Conservation (phyloP, 2,113 vertebrate genomes). For the Thamnaconus septentrionalis region DNA sequence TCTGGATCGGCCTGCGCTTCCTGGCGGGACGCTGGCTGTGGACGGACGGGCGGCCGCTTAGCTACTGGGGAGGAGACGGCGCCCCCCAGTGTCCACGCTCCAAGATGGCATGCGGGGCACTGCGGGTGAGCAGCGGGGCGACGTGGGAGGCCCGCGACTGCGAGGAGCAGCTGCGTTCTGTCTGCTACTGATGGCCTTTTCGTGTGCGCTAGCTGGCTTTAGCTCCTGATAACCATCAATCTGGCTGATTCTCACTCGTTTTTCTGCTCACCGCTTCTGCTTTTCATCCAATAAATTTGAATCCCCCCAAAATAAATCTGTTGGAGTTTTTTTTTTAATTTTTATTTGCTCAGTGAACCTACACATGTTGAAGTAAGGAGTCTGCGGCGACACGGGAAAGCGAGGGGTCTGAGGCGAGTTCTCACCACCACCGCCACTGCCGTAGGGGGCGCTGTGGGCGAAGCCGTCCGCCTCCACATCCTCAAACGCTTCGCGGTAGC, state of each 20-base stretch:
- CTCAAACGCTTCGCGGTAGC: slow-evolving; percentile 91
- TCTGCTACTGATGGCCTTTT: slow-evolving; percentile 36
- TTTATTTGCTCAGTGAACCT: slow-evolving; percentile 54
- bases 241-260: too few species aligned
- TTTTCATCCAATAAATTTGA: too few species aligned
- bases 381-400: slow-evolving; percentile 73
- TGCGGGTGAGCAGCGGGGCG: background rate
- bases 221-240: too few species aligned
- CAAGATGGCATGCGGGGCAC: slow-evolving; percentile 15
- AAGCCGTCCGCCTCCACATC: slow-evolving; percentile 80
- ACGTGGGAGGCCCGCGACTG: slow-evolving; percentile 34
- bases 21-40: slow-evolving; percentile 39
- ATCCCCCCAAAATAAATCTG: too few species aligned
- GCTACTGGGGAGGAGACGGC: slow-evolving; percentile 19
- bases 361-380: slow-evolving; percentile 74
- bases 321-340: too few species aligned
- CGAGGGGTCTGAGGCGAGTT: slow-evolving; percentile 70
- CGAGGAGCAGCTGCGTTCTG: slow-evolving; percentile 30
- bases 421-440: slow-evolving; percentile 82
- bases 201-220: too few species aligned
- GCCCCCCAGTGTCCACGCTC: background rate
- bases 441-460: slow-evolving; percentile 76
- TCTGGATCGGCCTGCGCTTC: slow-evolving; percentile 48
- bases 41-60: slow-evolving; percentile 13
- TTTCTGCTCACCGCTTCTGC: too few species aligned